A percentile compares a stretch with the other conserved stretches of the same genome.
Evolutionary conservation across 2,797 vertebrate genomes (phyloP).

Genomic region (Coranthus polyacanthus): DNA sequence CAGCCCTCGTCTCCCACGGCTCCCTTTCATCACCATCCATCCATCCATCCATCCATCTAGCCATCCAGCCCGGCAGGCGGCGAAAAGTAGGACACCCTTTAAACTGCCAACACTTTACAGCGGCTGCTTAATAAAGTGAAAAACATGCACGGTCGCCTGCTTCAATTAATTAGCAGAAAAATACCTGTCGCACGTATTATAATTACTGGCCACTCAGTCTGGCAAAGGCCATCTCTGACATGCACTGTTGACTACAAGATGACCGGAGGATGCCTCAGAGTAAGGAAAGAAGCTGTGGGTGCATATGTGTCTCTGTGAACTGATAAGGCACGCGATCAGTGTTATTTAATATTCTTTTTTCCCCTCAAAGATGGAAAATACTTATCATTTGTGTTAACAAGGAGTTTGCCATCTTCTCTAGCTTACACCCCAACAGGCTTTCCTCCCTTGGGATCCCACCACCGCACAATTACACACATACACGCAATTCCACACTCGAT

Average conservation of each 20-base stretch:
- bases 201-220: constrained; percentile 62
- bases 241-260: constrained; percentile 33
- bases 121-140: constrained; percentile 61
- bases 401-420: constrained; percentile 16
- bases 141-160: constrained; percentile 53
- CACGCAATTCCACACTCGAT: no score
- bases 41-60: constrained; percentile 11
- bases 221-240: constrained; percentile 33
- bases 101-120: constrained; percentile 45
- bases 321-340: no score
- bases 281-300: neutral
- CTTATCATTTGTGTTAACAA: constrained; percentile 20
- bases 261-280: constrained; percentile 14
- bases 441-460: constrained; percentile 20
- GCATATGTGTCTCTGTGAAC: no score
- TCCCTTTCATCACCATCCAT: constrained; percentile 9
- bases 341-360: no score
- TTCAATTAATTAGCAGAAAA: constrained; percentile 75
- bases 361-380: neutral
- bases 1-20: constrained; percentile 1
- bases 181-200: constrained; percentile 65
- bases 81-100: constrained; percentile 33
- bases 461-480: no score
- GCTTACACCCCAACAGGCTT: constrained; percentile 24
- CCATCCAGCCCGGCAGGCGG: constrained; percentile 5